Percentiles rank a stretch among this genome's conserved stretches.
These are phyloP conservation scores for Drosophila parvula DNA, from an alignment of 1,140 invertebrate genomes.

Conservation along the genomic window DNA sequence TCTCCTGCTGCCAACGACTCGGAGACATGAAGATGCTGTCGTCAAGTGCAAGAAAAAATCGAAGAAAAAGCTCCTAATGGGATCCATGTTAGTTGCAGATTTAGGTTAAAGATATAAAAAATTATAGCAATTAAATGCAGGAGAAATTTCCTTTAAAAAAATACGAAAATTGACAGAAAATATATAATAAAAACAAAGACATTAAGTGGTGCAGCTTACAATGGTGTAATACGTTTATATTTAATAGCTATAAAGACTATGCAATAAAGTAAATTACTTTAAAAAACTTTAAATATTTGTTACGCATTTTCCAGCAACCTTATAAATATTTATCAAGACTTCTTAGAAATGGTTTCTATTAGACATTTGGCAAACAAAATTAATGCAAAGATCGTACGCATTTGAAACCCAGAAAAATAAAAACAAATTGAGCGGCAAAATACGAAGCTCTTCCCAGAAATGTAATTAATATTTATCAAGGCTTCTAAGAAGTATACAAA, in stretches of 20 bases:
- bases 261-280: no score
- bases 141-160: neutral
- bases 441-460: neutral
- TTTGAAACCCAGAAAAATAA: neutral
- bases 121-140: neutral
- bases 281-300: no score
- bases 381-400: neutral
- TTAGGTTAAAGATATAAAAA: conserved; percentile 22
- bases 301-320: neutral
- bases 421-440: neutral
- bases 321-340: conserved; percentile 14
- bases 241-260: neutral
- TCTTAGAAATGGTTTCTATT: neutral
- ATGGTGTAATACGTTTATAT: no score
- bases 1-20: conserved; percentile 49
- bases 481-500: conserved; percentile 2
- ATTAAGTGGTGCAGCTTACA: no score
- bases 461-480: conserved; percentile 21
- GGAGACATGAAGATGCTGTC: conserved; percentile 36
- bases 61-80: conserved; percentile 53
- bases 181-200: no score
- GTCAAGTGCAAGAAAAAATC: conserved; percentile 28
- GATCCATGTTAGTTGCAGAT: conserved; percentile 18
- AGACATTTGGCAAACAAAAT: neutral
- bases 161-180: neutral